Base-by-base conservation (phyloP, 2,797 vertebrate genomes). In the Scolopax rusticola region DNA sequence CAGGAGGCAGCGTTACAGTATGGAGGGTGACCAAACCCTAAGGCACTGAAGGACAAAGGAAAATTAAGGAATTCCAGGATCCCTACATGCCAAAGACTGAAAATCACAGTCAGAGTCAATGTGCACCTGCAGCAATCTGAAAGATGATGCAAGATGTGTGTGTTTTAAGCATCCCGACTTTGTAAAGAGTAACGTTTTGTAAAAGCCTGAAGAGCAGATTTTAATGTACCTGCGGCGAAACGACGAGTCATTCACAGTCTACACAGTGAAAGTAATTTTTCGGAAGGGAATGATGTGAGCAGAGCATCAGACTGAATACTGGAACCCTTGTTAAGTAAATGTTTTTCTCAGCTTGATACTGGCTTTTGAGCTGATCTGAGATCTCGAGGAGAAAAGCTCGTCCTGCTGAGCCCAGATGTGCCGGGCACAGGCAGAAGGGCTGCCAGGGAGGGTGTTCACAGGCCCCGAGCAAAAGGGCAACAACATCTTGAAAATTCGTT, bases 301-400 rank as follows among this genome's bases (percentile, higher is more conserved):
- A 86, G 61, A 82, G 70, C 45, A 73, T 56, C 54, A 79, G 11
- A 28, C 45, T 20, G 23, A 68, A 60, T 28, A 87, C 36, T 15
- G 28, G 54, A 80, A 57, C 20, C 30, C 54, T 20, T 51, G 28
- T 69, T 57, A 48, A 76, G 53, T 12, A n/a, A 41, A 57, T 47
- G 3, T 64, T 90, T 95, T 38, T 76, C 19, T 45, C 77, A 63
- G 67, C 43, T 93, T 18, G 17, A 69, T 51, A 38, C 25, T 38
- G 59, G 36, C 56, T 95, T 93, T 77, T 87, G 88, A 87, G 68
- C 74, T 92, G 51, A 89, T 73, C 43, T 38, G 43, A 89, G 67
- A 63, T 38, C 19, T 89, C 47, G 88, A 63, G 94, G n/a, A 69
- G 19, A 54, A 91, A 81, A 61, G 11, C 8, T 67, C 1, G 1